These are phyloP conservation scores for Empidonax traillii DNA, from an alignment of 2,113 vertebrate species.

Conservation along the genomic window DNA sequence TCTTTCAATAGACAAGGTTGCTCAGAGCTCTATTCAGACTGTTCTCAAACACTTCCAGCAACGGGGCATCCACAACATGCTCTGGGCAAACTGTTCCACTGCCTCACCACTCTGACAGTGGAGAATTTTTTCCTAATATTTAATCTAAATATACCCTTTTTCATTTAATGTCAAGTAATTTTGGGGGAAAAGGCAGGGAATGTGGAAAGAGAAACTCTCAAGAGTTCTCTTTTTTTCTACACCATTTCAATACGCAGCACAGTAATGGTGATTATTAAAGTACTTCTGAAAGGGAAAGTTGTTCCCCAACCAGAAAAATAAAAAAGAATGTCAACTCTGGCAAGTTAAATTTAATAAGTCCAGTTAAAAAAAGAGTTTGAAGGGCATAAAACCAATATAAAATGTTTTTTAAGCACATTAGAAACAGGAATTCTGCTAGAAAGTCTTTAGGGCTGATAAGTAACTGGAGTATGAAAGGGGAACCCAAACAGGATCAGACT, in stretches of 20 bases:
- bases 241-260: background rate
- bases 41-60: accelerated
- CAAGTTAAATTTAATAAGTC: background rate
- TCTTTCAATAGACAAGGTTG: background rate
- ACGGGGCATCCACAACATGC: background rate
- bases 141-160: background rate
- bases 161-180: background rate
- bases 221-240: background rate
- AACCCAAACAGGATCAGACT: background rate
- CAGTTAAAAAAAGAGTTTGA: background rate
- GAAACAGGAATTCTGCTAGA: background rate
- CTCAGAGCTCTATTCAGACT: background rate
- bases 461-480: background rate
- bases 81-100: background rate
- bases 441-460: background rate
- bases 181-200: background rate
- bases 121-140: background rate
- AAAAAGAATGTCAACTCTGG: background rate
- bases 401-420: background rate
- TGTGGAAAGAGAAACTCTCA: background rate
- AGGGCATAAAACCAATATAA: background rate
- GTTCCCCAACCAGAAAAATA: background rate
- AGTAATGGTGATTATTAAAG: background rate
- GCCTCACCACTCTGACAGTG: background rate
- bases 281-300: slow-evolving; percentile 4